Conservation (phyloP, 2,888 invertebrate species). For the Syrista parreyssii region DNA sequence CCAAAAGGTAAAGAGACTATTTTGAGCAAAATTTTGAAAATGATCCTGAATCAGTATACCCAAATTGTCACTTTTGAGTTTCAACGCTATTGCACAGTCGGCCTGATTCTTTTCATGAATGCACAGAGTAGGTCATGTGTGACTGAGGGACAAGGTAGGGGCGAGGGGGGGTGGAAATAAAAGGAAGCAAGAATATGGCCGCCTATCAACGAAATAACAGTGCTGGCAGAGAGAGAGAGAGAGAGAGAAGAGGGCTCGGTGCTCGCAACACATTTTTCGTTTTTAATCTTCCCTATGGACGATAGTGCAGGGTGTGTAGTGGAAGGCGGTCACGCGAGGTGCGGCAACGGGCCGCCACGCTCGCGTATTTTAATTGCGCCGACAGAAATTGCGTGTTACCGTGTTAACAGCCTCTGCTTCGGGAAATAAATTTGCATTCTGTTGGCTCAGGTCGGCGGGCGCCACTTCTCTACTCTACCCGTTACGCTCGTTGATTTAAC, state of each 20-base stretch:
- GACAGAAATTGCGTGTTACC: slow-evolving; percentile 50
- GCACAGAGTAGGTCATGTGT: not conserved
- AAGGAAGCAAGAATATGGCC: not conserved
- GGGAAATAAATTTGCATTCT: slow-evolving; percentile 48
- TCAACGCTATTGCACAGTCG: not conserved
- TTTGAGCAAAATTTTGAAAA: not conserved
- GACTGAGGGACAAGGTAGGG: slow-evolving; percentile 8
- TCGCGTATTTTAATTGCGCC: slow-evolving; percentile 48
- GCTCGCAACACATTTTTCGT: not conserved
- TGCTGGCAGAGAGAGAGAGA: not conserved
- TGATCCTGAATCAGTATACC: not conserved
- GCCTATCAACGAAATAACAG: not conserved
- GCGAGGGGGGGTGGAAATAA: slow-evolving; percentile 1
- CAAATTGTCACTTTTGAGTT: not conserved
- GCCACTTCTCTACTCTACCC: slow-evolving; percentile 10
- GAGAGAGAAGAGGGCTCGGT: not conserved
- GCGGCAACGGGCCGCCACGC: slow-evolving; percentile 27
- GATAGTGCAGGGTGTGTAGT: not conserved
- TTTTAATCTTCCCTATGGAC: not conserved
- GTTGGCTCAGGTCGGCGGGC: slow-evolving; percentile 33
- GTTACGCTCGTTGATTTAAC: slow-evolving; percentile 19
- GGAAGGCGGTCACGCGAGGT: slow-evolving; percentile 42
- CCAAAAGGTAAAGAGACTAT: slow-evolving; percentile 85
- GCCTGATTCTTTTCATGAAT: not conserved
- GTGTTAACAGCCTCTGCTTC: slow-evolving; percentile 42